phyloP scores from a whole-genome alignment of 2,888 invertebrate genomes.

The Sarcophaga rosellei region DNA sequence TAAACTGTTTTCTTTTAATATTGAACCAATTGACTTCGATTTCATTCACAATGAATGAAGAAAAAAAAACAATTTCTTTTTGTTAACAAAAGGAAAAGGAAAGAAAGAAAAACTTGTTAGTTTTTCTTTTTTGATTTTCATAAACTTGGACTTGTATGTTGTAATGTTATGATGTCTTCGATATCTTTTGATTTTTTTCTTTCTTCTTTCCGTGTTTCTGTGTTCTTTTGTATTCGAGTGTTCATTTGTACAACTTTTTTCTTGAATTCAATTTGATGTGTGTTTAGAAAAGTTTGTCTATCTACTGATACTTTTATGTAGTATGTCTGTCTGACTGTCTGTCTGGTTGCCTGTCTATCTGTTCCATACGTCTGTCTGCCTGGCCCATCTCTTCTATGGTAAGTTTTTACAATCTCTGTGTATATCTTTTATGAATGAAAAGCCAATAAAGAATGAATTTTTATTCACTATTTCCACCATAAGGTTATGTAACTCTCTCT shows the following conservation, averaged over 20 bases:
- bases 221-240: background rate
- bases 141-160: conserved; percentile 45
- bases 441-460: background rate
- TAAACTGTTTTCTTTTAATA: conserved; percentile 63
- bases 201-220: background rate
- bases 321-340: background rate
- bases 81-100: no score
- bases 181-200: conserved; percentile 15
- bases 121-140: conserved; percentile 48
- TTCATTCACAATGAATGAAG: conserved; percentile 48
- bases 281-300: background rate
- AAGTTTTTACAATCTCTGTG: background rate
- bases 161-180: conserved; percentile 37
- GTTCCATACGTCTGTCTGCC: no score
- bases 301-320: background rate
- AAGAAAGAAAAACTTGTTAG: conserved; percentile 24
- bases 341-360: background rate
- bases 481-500: background rate
- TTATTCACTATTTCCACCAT: background rate
- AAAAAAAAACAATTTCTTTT: background rate
- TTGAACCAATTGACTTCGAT: conserved; percentile 63
- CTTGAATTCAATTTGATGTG: background rate
- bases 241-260: background rate
- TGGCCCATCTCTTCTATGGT: background rate
- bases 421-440: background rate